Conservation (phyloP, 1,140 invertebrate genomes). For the Globodera rostochiensis region DNA sequence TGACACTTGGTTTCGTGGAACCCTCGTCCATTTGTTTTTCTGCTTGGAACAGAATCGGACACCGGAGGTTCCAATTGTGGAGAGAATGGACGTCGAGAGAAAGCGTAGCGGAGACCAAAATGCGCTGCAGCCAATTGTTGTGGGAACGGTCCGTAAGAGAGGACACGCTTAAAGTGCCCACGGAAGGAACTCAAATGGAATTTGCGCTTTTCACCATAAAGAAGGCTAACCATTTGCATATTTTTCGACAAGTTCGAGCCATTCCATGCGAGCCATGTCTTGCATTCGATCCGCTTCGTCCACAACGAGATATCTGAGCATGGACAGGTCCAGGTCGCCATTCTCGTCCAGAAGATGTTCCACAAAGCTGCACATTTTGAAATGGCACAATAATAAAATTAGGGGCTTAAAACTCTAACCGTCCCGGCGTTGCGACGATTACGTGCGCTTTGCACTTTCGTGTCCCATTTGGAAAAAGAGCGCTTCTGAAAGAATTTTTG, state of each 20-base stretch:
- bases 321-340: conserved; percentile 37
- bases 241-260: conserved; percentile 49
- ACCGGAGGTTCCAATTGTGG: conserved; percentile 81
- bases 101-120: conserved; percentile 88
- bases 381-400: neutral
- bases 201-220: neutral
- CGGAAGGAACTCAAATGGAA: conserved; percentile 19
- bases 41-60: conserved; percentile 86
- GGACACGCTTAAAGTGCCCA: conserved; percentile 29
- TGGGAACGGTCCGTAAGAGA: conserved; percentile 21
- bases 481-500: neutral
- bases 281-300: conserved; percentile 53
- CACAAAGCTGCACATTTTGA: conserved; percentile 28
- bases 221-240: conserved; percentile 44
- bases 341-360: conserved; percentile 47
- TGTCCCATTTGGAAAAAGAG: conserved; percentile 32
- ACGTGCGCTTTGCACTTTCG: conserved; percentile 35
- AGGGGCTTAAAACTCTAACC: neutral
- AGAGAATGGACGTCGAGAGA: conserved; percentile 93
- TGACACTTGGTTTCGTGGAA: conserved; percentile 1
- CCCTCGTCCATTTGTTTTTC: conserved; percentile 18
- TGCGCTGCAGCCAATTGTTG: conserved; percentile 76
- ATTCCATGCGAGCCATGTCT: conserved; percentile 46
- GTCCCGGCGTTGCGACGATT: conserved; percentile 49
- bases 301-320: conserved; percentile 47